A percentile compares a stretch with the other conserved stretches of the same genome.
Evolutionary conservation across 1,140 invertebrate species (phyloP).

Genomic region (Pogonus chalceus): DNA sequence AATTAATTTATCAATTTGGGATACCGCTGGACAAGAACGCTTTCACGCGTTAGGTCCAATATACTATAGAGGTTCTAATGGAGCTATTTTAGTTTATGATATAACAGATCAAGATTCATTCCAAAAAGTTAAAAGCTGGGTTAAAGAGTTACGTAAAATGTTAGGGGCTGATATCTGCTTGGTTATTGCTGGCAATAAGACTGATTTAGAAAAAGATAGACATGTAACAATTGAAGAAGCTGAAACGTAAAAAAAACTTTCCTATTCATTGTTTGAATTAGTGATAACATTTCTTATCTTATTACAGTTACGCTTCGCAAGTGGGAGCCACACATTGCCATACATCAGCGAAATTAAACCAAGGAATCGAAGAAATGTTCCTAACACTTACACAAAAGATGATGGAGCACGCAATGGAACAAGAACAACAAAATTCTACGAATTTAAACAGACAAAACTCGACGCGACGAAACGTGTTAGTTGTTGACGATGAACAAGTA

Average conservation of each 20-base stretch:
- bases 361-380: conserved; percentile 90
- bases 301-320: conserved; percentile 60
- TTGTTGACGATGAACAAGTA: conserved; percentile 43
- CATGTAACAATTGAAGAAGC: conserved; percentile 77
- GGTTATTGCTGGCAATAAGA: conserved; percentile 95
- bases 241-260: conserved; percentile 57
- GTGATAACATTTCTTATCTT: conserved; percentile 1
- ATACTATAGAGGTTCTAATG: conserved; percentile 95
- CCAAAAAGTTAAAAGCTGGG: conserved; percentile 97
- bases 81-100: conserved; percentile 96
- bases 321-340: conserved; percentile 92
- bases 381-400: conserved; percentile 68
- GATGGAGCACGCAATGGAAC: conserved; percentile 43
- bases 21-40: conserved; percentile 91
- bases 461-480: conserved; percentile 45
- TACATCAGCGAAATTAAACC: conserved; percentile 90
- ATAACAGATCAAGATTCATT: conserved; percentile 97
- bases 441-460: conserved; percentile 41
- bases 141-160: conserved; percentile 95
- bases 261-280: no score
- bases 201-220: conserved; percentile 87
- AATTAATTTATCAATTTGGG: conserved; percentile 94
- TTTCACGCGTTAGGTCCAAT: conserved; percentile 97
- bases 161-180: conserved; percentile 85
- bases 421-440: conserved; percentile 36